Evolutionary conservation across 64 coral and sea anemone genomes (phyloP).

Genomic region (Pachyseris speciosa): DNA sequence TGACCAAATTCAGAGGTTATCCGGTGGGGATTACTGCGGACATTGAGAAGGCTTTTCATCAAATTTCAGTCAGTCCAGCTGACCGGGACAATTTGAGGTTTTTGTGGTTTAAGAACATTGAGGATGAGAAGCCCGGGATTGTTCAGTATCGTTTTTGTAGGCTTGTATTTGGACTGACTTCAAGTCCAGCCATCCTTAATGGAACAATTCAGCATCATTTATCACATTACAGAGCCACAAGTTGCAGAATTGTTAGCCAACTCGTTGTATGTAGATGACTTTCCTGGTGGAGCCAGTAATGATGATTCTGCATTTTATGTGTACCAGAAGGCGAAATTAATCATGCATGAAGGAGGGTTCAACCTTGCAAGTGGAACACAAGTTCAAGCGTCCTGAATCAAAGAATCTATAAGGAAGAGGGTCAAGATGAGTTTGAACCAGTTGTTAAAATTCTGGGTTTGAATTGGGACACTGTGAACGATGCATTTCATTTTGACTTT

Average conservation of each 20-base stretch:
- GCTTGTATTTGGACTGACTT: constrained; percentile 50
- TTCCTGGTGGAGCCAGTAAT: not conserved
- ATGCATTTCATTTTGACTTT: not conserved
- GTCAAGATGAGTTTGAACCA: not conserved
- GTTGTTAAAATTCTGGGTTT: not conserved
- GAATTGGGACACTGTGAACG: not conserved
- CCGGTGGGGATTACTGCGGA: not conserved
- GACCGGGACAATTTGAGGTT: constrained; percentile 28
- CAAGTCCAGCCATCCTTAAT: constrained; percentile 20
- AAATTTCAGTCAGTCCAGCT: not conserved
- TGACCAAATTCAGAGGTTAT: not conserved
- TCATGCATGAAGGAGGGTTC: constrained; percentile 61
- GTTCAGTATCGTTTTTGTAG: constrained; percentile 13
- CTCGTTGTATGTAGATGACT: constrained; percentile 69
- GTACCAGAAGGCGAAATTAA: constrained; percentile 42
- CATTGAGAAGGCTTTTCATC: constrained; percentile 35
- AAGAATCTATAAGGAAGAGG: not conserved
- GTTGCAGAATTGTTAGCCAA: constrained; percentile 15
- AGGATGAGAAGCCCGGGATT: not conserved
- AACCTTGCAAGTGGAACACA: constrained; percentile 62
- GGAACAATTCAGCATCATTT: constrained; percentile 58
- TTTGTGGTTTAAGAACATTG: constrained; percentile 41
- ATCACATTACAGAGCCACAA: constrained; percentile 1
- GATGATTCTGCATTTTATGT: constrained; percentile 17
- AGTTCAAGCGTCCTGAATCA: not conserved